phyloP scores from a whole-genome alignment of 2,797 vertebrate genomes.

The Taenioides sp. region DNA sequence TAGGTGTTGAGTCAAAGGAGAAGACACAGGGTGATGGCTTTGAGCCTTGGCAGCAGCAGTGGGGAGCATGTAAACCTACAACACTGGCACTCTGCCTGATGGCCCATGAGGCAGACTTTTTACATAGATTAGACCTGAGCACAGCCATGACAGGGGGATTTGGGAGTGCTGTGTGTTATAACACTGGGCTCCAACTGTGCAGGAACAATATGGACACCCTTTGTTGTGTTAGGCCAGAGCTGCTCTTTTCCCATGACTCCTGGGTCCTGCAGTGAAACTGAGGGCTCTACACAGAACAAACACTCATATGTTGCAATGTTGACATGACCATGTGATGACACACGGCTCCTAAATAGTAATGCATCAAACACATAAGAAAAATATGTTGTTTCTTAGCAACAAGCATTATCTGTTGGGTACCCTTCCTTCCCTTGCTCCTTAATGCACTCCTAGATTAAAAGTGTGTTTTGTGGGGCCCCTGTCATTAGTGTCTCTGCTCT shows the following conservation, averaged over 20 bases:
- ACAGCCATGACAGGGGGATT: neutral
- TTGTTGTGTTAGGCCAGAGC: slow-evolving; percentile 42
- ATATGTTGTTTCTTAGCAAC: slow-evolving; percentile 46
- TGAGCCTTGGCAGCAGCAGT: slow-evolving; percentile 35
- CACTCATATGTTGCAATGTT: slow-evolving; percentile 16
- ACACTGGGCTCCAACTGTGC: slow-evolving; percentile 39
- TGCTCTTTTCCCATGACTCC: slow-evolving; percentile 51
- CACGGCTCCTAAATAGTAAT: slow-evolving; percentile 24
- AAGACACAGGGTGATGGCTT: slow-evolving; percentile 34
- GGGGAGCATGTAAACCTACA: slow-evolving; percentile 53
- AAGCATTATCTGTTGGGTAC: slow-evolving; percentile 9
- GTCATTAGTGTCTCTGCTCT: slow-evolving; percentile 15
- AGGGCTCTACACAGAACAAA: slow-evolving; percentile 20
- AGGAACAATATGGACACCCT: slow-evolving; percentile 48
- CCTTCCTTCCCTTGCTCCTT: slow-evolving; percentile 3
- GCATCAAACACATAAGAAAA: slow-evolving; percentile 17
- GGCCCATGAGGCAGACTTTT: slow-evolving; percentile 22
- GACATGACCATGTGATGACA: slow-evolving; percentile 19
- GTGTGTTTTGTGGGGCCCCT: neutral
- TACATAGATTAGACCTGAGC: slow-evolving; percentile 37
- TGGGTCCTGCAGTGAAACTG: slow-evolving; percentile 30
- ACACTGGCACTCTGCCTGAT: slow-evolving; percentile 31
- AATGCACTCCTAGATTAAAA: slow-evolving; percentile 1
- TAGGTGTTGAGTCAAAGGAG: slow-evolving; percentile 23
- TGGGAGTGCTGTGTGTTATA: slow-evolving; percentile 7